phyloP scores from a whole-genome alignment of 2,797 vertebrate genomes.

The Sebastes taczanowskii region DNA sequence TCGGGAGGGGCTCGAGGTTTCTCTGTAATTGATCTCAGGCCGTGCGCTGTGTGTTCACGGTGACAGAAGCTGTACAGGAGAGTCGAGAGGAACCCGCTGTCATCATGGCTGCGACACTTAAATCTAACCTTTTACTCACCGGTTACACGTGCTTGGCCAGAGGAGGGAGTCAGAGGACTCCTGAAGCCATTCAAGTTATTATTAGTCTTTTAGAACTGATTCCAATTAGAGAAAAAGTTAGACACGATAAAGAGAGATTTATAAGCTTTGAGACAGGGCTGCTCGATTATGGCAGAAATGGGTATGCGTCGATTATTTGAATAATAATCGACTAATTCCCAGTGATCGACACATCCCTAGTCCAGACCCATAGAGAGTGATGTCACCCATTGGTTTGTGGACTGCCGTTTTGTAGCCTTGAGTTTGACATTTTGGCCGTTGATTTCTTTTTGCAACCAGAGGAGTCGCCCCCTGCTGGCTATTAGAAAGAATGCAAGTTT shows the following conservation, averaged over 20 bases:
- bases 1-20: conserved; percentile 52
- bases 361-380: background rate
- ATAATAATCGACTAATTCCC: no score
- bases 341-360: no score
- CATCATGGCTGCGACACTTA: conserved; percentile 43
- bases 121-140: conserved; percentile 37
- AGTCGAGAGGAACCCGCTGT: conserved; percentile 12
- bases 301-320: no score
- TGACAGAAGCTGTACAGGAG: conserved; percentile 39
- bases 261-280: background rate
- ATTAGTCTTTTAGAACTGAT: background rate
- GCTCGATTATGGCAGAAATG: no score
- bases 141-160: background rate
- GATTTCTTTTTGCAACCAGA: no score
- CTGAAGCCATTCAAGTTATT: background rate
- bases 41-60: conserved; percentile 13
- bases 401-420: no score
- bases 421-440: no score
- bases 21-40: conserved; percentile 76
- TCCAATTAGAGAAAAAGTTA: background rate
- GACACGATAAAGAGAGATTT: no score
- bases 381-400: no score
- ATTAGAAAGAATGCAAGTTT: no score
- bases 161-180: fast-evolving
- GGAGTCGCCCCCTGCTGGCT: no score